Evolutionary conservation across 2,113 vertebrate species (phyloP).

Genomic region (Urocynchramus pylzowi): DNA sequence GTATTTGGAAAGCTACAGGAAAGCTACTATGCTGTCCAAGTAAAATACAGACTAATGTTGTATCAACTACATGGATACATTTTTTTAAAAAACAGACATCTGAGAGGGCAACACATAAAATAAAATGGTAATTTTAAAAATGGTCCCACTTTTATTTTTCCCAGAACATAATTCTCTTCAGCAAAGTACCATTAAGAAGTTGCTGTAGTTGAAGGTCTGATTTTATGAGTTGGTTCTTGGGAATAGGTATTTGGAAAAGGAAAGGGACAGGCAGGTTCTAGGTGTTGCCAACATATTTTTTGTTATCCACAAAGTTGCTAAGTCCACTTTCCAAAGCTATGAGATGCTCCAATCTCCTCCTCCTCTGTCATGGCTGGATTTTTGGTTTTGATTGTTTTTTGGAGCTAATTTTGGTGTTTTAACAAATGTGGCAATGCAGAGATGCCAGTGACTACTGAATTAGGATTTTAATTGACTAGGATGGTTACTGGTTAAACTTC

Average conservation of each 20-base stretch:
- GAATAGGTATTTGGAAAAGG: neutral
- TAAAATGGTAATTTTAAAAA: neutral
- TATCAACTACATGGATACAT: neutral
- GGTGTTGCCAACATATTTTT: neutral
- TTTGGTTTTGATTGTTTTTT: neutral
- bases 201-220: neutral
- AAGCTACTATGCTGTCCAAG: neutral
- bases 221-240: neutral
- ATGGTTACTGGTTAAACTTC: slow-evolving; percentile 64
- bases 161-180: slow-evolving; percentile 1
- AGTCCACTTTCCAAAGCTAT: neutral
- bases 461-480: neutral
- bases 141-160: neutral
- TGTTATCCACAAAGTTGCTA: neutral
- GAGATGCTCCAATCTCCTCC: neutral
- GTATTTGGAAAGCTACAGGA: neutral
- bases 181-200: slow-evolving; percentile 21
- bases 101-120: neutral
- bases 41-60: neutral
- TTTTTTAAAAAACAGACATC: neutral
- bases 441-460: neutral
- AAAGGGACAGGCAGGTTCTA: neutral
- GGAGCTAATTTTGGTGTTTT: neutral
- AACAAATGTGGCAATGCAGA: neutral
- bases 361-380: neutral